phyloP scores from a whole-genome alignment of 1,140 invertebrate genomes.

The Drosophila nasuta region DNA sequence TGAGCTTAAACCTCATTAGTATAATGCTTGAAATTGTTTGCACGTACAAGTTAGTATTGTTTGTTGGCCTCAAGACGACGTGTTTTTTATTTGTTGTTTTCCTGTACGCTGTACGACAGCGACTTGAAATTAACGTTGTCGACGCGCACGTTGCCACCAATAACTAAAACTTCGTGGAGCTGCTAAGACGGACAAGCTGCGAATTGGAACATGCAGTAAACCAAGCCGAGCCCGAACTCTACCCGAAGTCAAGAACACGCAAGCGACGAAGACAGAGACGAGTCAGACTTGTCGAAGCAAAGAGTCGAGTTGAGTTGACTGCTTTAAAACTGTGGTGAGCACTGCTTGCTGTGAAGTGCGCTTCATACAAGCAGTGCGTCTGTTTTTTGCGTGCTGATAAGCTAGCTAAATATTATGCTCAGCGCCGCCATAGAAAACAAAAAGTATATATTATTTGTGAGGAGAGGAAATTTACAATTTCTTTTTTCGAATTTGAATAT shows the following conservation, averaged over 20 bases:
- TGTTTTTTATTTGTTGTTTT: constrained; percentile 25
- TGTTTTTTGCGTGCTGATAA: too few relatives aligned
- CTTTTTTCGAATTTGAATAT: too few relatives aligned
- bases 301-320: neutral
- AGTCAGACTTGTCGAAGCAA: neutral
- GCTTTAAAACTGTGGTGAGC: neutral
- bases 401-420: too few relatives aligned
- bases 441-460: neutral
- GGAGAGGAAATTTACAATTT: too few relatives aligned
- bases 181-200: constrained; percentile 34
- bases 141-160: constrained; percentile 52
- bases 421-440: neutral
- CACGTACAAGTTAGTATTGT: constrained; percentile 28
- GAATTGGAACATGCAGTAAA: constrained; percentile 54
- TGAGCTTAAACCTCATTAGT: constrained; percentile 14
- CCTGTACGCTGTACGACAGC: neutral
- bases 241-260: neutral
- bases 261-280: neutral
- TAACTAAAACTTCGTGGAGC: constrained; percentile 45
- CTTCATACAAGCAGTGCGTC: too few relatives aligned
- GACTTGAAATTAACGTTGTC: constrained; percentile 24
- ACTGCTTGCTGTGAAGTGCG: constrained; percentile 13
- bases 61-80: constrained; percentile 26
- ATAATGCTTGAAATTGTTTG: constrained; percentile 13
- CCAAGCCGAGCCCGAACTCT: constrained; percentile 54